Conservation (phyloP, 2,113 vertebrate genomes). For the Dipodomys ordii region DNA sequence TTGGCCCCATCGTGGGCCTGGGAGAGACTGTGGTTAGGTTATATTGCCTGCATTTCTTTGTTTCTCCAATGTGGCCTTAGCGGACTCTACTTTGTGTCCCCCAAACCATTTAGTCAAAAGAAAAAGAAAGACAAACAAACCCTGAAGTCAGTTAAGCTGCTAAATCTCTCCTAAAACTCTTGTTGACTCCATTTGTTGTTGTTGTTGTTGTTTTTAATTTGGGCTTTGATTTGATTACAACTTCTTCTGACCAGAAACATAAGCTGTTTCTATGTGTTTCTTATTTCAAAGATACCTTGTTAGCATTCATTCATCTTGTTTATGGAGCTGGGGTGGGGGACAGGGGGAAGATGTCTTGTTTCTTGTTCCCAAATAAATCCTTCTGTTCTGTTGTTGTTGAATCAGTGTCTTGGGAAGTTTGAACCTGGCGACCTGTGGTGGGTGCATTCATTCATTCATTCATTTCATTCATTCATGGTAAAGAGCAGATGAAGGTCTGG, state of each 20-base stretch:
- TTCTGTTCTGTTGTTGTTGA: constrained; percentile 65
- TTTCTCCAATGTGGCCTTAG: not conserved
- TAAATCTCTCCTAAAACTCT: constrained; percentile 54
- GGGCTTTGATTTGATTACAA: constrained; percentile 73
- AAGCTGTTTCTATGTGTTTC: constrained; percentile 71
- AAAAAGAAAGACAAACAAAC: no score
- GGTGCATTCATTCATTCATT: not conserved
- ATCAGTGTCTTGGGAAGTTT: not conserved
- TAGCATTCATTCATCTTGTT: constrained; percentile 76
- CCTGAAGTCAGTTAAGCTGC: not conserved
- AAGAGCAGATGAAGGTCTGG: accelerated
- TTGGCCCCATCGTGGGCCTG: not conserved
- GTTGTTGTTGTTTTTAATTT: not conserved
- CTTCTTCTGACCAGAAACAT: constrained; percentile 77
- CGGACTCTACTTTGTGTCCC: not conserved
- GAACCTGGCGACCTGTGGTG: not conserved
- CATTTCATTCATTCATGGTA: no score
- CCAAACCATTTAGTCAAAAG: not conserved
- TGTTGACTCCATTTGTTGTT: constrained; percentile 61
- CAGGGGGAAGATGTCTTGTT: constrained; percentile 1
- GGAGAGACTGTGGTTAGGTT: not conserved
- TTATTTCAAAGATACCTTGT: constrained; percentile 77
- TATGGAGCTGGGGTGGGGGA: constrained; percentile 32
- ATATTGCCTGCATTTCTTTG: not conserved
- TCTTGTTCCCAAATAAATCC: constrained; percentile 73